Base-by-base conservation (phyloP, 2,888 invertebrate species). In the Gortyna flavago region DNA sequence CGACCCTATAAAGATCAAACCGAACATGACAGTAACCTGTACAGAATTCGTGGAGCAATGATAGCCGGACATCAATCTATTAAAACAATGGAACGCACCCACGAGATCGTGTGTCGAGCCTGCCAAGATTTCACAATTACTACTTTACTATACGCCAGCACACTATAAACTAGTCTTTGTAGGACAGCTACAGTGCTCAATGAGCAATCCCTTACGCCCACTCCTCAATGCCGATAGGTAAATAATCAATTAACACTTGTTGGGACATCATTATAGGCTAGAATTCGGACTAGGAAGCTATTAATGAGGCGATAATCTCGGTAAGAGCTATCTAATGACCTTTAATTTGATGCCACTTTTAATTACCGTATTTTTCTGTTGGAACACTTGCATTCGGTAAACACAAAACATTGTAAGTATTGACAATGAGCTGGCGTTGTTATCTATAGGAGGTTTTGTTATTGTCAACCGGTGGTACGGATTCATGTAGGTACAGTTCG, bases 121-220 rank as follows among this genome's bases (percentile, higher is more conserved):
- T 90, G 91, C 92, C 92, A 91, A 90, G 87, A 90, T 91, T 91
- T 87, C 89, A 89, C 89, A 89, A 92, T 85, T 85, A 89, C 83
- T 65, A 83, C 70, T 73, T 81, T 78, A 85, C 81, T 80, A 79
- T 71, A 79, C 64, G 80, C 78, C 79, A 76, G 71, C 73, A 79
- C 71, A 75, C 72, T 64, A 80, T 82, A 75, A 80, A 83, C 75
- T 79, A 68, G 70, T 74, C 35, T 73, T 75, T 73, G 54, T 74
- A 75, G 72, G 70, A 78, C 77, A 83, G 74, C 71, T 83, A 82
- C 68, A 75, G 79, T 79, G 35, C 74, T 87, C 86, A 87, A 87
- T 86, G 81, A 82, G 83, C 85, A 89, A 89, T 88, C 44, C n/a
- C 70, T 85, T 77, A 80, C 85, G 32, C 90, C 88, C 82, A 88